phyloP scores from a whole-genome alignment of 2,797 vertebrate species.

The Melanotaenia parkinsoni region DNA sequence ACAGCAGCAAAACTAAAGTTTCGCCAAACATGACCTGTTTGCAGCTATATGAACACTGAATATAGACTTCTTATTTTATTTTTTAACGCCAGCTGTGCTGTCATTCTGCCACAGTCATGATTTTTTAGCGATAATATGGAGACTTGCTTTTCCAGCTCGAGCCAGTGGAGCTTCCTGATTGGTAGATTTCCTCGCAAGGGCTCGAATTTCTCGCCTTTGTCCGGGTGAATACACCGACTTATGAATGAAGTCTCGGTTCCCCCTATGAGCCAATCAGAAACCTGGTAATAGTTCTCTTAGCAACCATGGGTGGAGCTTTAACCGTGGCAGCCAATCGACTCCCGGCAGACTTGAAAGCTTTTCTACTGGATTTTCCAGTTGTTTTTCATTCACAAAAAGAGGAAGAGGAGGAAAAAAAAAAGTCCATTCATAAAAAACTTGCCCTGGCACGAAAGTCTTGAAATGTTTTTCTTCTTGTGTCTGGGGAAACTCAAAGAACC shows the following conservation, averaged over 20 bases:
- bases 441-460: slow-evolving; percentile 79
- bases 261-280: slow-evolving; percentile 72
- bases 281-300: slow-evolving; percentile 50
- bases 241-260: slow-evolving; percentile 86
- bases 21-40: background rate
- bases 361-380: slow-evolving; percentile 84
- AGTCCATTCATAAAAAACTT: slow-evolving; percentile 89
- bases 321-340: slow-evolving; percentile 67
- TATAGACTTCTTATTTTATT: background rate
- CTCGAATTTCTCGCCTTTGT: slow-evolving; percentile 86
- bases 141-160: slow-evolving; percentile 73
- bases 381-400: slow-evolving; percentile 91
- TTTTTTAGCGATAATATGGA: slow-evolving; percentile 58
- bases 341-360: slow-evolving; percentile 48
- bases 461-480: slow-evolving; percentile 77
- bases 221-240: slow-evolving; percentile 83
- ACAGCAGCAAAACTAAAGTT: slow-evolving; percentile 3
- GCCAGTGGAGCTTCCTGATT: slow-evolving; percentile 75
- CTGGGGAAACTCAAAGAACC: slow-evolving; percentile 65
- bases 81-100: slow-evolving; percentile 46
- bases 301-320: slow-evolving; percentile 74
- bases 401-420: slow-evolving; percentile 37
- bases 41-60: background rate
- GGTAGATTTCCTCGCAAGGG: slow-evolving; percentile 84
- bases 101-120: slow-evolving; percentile 55